These are phyloP conservation scores for Carassius carassius DNA, from an alignment of 2,113 vertebrate species.

Conservation along the genomic window DNA sequence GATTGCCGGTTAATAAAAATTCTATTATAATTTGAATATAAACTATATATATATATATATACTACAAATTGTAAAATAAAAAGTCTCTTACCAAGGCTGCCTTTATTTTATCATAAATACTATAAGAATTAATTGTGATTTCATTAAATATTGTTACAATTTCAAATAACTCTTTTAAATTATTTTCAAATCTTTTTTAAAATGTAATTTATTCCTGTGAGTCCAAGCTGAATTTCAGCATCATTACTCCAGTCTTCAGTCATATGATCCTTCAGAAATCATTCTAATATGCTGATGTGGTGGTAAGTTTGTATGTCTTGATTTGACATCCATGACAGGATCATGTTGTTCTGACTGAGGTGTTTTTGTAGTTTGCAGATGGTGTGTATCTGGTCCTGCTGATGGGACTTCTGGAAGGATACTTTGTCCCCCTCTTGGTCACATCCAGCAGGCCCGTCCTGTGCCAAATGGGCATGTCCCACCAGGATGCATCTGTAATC, in stretches of 20 bases:
- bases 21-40: too few relatives aligned
- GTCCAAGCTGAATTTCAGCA: too few relatives aligned
- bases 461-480: constrained; percentile 68
- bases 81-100: neutral
- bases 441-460: constrained; percentile 65
- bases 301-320: neutral
- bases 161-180: neutral
- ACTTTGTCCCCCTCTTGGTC: constrained; percentile 88
- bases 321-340: neutral
- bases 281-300: neutral
- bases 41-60: too few relatives aligned
- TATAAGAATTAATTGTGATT: neutral
- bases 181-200: too few relatives aligned
- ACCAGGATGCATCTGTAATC: constrained; percentile 77
- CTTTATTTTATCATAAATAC: neutral
- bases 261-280: neutral
- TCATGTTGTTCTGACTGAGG: neutral
- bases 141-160: neutral
- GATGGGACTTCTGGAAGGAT: constrained; percentile 96
- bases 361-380: constrained; percentile 89
- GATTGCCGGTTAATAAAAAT: neutral
- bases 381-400: constrained; percentile 95
- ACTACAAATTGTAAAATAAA: too few relatives aligned
- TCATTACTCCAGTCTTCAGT: too few relatives aligned
- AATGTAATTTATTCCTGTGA: too few relatives aligned